A percentile compares a stretch with the other conserved stretches of the same genome.
These are phyloP conservation scores for Clepsis dumicolana DNA, from an alignment of 2,888 invertebrate species.

Conservation along the genomic window DNA sequence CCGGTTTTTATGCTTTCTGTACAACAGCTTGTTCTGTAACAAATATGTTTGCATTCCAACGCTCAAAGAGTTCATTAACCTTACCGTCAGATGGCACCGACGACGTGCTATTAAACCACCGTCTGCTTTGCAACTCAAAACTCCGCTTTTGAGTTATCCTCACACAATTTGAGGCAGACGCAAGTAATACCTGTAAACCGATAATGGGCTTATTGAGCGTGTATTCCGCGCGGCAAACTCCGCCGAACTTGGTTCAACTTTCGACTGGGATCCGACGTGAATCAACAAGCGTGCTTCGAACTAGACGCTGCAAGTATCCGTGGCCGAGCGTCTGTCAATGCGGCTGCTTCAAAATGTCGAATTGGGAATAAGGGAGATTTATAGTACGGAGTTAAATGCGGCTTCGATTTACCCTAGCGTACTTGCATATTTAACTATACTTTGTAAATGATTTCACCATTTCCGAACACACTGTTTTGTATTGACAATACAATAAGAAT, in stretches of 20 bases:
- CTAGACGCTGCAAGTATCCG: constrained; percentile 10
- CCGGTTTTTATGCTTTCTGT: too few relatives aligned
- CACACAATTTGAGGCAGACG: constrained; percentile 15
- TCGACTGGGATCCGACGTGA: constrained; percentile 18
- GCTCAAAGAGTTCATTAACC: neutral
- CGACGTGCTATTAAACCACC: neutral
- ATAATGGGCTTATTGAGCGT: constrained; percentile 29
- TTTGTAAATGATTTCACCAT: too few relatives aligned
- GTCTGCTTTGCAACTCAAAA: neutral
- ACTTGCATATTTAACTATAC: too few relatives aligned
- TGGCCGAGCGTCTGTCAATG: neutral
- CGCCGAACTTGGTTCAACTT: constrained; percentile 20
- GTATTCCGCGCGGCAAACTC: constrained; percentile 20
- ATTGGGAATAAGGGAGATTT: neutral
- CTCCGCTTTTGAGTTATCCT: neutral
- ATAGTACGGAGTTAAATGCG: neutral
- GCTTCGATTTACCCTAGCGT: too few relatives aligned
- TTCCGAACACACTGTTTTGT: too few relatives aligned
- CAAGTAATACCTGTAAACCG: constrained; percentile 21
- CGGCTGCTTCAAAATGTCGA: neutral
- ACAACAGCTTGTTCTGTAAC: too few relatives aligned
- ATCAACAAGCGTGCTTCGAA: constrained; percentile 35
- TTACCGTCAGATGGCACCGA: neutral
- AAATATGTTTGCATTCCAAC: neutral
- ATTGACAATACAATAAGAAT: too few relatives aligned